Evolutionary conservation across 2,888 invertebrate genomes (phyloP).

Genomic region (Achlya flavicornis): DNA sequence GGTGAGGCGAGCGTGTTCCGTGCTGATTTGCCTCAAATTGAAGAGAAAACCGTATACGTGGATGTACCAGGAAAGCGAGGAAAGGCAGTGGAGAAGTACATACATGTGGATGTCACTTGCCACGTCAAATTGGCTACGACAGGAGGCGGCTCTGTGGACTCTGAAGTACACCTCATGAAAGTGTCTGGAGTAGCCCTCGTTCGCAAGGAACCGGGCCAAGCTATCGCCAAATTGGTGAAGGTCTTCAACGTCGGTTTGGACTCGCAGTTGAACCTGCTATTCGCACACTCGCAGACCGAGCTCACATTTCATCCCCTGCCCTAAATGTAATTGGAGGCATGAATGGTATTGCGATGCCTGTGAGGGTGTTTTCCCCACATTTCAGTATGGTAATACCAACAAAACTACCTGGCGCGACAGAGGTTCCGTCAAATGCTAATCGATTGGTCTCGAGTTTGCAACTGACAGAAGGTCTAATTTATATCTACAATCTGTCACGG

Average conservation of each 20-base stretch:
- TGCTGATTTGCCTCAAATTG: slow-evolving; percentile 87
- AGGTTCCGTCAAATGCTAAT: slow-evolving; percentile 74
- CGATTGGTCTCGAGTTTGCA: slow-evolving; percentile 70
- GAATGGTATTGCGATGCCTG: slow-evolving; percentile 70
- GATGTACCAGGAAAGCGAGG: slow-evolving; percentile 75
- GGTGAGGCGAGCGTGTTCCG: slow-evolving; percentile 88
- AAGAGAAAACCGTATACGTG: slow-evolving; percentile 85
- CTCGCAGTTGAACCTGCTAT: slow-evolving; percentile 86
- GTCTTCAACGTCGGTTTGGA: slow-evolving; percentile 88
- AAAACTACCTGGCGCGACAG: slow-evolving; percentile 72
- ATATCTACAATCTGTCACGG: slow-evolving; percentile 36
- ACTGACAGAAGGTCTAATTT: slow-evolving; percentile 50
- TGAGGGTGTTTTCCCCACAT: slow-evolving; percentile 34
- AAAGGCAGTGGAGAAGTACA: slow-evolving; percentile 84
- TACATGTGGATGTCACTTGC: slow-evolving; percentile 88
- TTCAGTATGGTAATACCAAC: slow-evolving; percentile 61
- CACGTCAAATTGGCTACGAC: slow-evolving; percentile 85
- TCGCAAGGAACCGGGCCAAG: slow-evolving; percentile 83
- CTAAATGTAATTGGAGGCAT: slow-evolving; percentile 51
- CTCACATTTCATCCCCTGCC: slow-evolving; percentile 85
- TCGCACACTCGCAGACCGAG: slow-evolving; percentile 86
- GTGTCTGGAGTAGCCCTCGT: slow-evolving; percentile 87
- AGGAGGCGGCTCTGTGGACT: slow-evolving; percentile 82
- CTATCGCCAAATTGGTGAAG: slow-evolving; percentile 81
- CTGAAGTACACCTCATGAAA: slow-evolving; percentile 85